Percentiles rank a stretch among this genome's conserved stretches.
Conservation (phyloP, 1,140 invertebrate species). For the Cotesia chilonis region DNA sequence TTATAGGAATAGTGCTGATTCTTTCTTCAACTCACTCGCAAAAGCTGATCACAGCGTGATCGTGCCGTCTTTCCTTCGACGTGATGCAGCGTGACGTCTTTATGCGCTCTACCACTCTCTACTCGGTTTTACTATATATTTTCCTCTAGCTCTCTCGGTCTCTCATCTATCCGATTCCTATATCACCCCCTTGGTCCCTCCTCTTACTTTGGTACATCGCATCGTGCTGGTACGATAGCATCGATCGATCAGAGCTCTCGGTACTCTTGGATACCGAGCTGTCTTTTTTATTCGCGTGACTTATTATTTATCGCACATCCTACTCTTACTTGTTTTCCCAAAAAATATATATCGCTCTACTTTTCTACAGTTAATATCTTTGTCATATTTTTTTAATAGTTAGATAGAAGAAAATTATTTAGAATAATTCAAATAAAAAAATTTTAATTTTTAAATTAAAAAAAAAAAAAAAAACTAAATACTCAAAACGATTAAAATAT, state of each 20-base stretch:
- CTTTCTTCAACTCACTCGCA: constrained; percentile 42
- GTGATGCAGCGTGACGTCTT: constrained; percentile 55
- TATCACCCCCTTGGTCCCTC: background rate
- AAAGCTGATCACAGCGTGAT: constrained; percentile 56
- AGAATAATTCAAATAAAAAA: background rate
- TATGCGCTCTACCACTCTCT: constrained; percentile 35
- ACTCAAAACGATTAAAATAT: no score
- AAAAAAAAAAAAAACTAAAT: no score
- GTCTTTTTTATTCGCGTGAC: constrained; percentile 19
- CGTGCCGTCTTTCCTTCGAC: constrained; percentile 49
- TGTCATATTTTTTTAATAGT: background rate
- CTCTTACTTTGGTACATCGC: constrained; percentile 14
- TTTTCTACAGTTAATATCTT: background rate
- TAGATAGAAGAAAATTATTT: background rate
- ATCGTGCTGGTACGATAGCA: constrained; percentile 25
- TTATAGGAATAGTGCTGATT: constrained; percentile 40
- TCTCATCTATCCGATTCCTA: background rate
- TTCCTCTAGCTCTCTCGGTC: constrained; percentile 26
- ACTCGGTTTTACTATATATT: constrained; percentile 23
- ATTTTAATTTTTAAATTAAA: no score
- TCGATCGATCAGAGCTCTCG: constrained; percentile 17
- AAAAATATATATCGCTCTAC: background rate
- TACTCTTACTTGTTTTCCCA: no score
- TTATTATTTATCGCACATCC: constrained; percentile 23
- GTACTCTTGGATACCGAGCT: constrained; percentile 17